These are phyloP conservation scores for Mantis religiosa DNA, from an alignment of 2,888 invertebrate genomes.

Conservation along the genomic window DNA sequence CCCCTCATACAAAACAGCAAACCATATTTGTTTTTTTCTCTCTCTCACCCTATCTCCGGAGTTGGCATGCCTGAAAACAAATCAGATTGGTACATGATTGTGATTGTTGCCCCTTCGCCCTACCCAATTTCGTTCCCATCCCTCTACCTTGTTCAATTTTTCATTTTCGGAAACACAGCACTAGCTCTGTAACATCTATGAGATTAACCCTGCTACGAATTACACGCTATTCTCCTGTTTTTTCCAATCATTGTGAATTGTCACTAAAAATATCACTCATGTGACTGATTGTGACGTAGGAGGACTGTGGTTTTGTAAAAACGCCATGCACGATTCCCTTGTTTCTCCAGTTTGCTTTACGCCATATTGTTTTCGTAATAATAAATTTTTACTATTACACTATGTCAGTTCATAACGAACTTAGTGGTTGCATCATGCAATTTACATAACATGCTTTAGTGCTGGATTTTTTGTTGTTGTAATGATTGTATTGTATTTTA, in stretches of 20 bases:
- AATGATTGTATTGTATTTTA: too few species aligned
- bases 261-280: neutral
- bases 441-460: too few species aligned
- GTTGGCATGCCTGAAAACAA: neutral
- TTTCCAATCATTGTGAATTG: constrained; percentile 4
- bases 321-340: neutral
- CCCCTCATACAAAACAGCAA: neutral
- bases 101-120: neutral
- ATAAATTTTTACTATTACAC: neutral
- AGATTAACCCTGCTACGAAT: constrained; percentile 3
- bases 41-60: neutral
- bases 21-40: neutral
- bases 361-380: neutral
- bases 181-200: neutral
- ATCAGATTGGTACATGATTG: constrained; percentile 20
- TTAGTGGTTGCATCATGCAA: neutral
- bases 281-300: neutral
- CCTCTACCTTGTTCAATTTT: neutral
- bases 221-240: neutral
- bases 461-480: too few species aligned
- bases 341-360: neutral
- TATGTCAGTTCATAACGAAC: neutral
- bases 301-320: neutral
- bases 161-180: constrained; percentile 2
- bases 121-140: neutral